Conservation (phyloP, 2,113 vertebrate species). For the Dipodomys stephensi region DNA sequence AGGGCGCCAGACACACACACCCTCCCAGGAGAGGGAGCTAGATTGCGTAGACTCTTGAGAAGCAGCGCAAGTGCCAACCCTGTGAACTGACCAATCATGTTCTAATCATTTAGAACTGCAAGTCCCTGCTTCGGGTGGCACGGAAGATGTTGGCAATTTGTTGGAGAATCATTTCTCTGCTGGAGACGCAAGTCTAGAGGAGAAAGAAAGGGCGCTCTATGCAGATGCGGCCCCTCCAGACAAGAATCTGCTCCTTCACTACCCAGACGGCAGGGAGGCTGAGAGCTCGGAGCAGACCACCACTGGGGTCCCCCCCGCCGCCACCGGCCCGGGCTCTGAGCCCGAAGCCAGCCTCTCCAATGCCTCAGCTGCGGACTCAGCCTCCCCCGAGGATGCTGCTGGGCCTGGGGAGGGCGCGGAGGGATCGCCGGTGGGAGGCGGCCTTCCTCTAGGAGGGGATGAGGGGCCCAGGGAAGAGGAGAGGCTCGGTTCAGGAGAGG, state of each 20-base stretch:
- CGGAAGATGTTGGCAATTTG: constrained; percentile 82
- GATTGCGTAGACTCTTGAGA: constrained; percentile 66
- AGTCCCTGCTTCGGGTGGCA: constrained; percentile 81
- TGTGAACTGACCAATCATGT: constrained; percentile 88
- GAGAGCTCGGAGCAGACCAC: constrained; percentile 60
- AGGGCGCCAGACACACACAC: not conserved
- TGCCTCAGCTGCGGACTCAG: constrained; percentile 60
- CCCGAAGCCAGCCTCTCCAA: constrained; percentile 65
- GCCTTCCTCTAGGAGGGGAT: not conserved
- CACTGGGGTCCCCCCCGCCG: not conserved
- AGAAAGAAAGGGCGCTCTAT: constrained; percentile 82
- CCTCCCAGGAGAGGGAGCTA: constrained; percentile 2
- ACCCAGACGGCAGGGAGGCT: constrained; percentile 73
- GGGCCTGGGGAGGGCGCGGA: constrained; percentile 37
- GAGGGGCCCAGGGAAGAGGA: constrained; percentile 44
- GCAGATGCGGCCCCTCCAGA: constrained; percentile 74
- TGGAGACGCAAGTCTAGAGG: constrained; percentile 81
- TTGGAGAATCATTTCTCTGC: constrained; percentile 81
- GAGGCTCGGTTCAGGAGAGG: constrained; percentile 22
- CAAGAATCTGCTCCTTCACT: constrained; percentile 66
- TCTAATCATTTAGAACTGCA: constrained; percentile 90
- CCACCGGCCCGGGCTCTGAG: constrained; percentile 71
- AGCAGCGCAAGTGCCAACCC: constrained; percentile 61
- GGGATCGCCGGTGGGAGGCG: not conserved
- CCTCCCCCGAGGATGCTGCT: not conserved